phyloP scores from a whole-genome alignment of 2,888 invertebrate genomes.

The Sicus ferrugineus region DNA sequence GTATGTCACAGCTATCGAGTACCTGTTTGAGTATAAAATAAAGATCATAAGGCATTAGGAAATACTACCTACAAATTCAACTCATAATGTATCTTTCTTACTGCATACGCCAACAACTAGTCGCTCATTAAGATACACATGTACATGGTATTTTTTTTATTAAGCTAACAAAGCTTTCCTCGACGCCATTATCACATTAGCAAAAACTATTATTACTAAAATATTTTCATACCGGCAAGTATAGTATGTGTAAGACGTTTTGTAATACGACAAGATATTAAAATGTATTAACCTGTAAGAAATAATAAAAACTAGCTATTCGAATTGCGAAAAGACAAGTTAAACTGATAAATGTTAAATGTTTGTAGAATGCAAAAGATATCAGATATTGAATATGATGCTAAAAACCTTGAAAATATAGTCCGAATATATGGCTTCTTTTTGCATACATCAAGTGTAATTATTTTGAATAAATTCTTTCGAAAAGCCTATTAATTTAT shows the following conservation, averaged over 20 bases:
- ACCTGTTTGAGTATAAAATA: conserved; percentile 28
- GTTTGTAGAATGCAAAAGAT: conserved; percentile 5
- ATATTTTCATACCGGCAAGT: conserved; percentile 25
- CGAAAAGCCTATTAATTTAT: no score
- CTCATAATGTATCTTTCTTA: background rate
- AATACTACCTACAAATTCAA: background rate
- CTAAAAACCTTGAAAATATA: no score
- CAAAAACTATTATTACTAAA: conserved; percentile 6
- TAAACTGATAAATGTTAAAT: conserved; percentile 19
- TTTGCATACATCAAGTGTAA: no score
- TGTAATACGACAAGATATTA: conserved; percentile 5
- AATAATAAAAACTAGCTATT: background rate
- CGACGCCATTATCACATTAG: background rate
- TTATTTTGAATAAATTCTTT: conserved; percentile 13
- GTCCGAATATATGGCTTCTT: no score
- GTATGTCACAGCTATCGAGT: conserved; percentile 30
- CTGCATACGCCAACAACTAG: background rate
- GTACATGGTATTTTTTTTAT: background rate
- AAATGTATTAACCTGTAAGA: background rate
- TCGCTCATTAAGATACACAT: background rate
- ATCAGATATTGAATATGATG: conserved; percentile 34
- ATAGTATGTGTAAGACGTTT: background rate
- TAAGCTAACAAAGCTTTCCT: background rate
- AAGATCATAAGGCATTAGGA: conserved; percentile 1
- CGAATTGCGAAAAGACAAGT: background rate